Conservation (phyloP, 2,888 invertebrate genomes). For the Achlya flavicornis region DNA sequence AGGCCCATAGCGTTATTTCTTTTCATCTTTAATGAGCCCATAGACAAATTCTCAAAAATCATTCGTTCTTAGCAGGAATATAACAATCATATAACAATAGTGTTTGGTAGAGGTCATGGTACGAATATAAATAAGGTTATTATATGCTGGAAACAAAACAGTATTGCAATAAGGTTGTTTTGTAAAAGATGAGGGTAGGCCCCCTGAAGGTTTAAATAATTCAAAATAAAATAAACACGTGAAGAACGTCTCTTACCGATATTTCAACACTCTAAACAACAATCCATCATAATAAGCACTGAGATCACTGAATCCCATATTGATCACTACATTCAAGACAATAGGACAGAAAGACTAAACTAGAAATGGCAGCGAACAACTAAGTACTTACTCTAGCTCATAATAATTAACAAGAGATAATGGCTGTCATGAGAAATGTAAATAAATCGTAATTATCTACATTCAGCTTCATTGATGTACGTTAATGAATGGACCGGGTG, state of each 20-base stretch:
- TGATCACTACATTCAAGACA: not conserved
- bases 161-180: too few species aligned
- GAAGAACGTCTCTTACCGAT: slow-evolving; percentile 16
- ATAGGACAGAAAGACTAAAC: not conserved
- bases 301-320: slow-evolving; percentile 19
- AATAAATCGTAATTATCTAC: slow-evolving; percentile 15
- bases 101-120: too few species aligned
- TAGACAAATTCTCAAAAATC: too few species aligned
- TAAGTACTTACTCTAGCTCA: not conserved
- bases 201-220: too few species aligned
- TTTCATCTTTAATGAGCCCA: too few species aligned
- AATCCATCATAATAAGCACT: slow-evolving; percentile 10
- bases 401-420: not conserved
- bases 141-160: too few species aligned
- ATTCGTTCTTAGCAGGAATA: too few species aligned
- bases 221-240: too few species aligned
- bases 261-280: slow-evolving; percentile 19
- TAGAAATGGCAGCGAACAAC: not conserved
- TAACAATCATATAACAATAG: too few species aligned
- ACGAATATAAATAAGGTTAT: too few species aligned
- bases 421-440: slow-evolving; percentile 18
- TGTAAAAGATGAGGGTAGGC: too few species aligned
- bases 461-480: not conserved
- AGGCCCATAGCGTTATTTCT: too few species aligned
- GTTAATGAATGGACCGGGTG: not conserved